Percentiles rank a stretch among this genome's conserved stretches.
phyloP scores from a whole-genome alignment of 53 echinoderm and acorn worm genomes.

The Patiria pectinifera region DNA sequence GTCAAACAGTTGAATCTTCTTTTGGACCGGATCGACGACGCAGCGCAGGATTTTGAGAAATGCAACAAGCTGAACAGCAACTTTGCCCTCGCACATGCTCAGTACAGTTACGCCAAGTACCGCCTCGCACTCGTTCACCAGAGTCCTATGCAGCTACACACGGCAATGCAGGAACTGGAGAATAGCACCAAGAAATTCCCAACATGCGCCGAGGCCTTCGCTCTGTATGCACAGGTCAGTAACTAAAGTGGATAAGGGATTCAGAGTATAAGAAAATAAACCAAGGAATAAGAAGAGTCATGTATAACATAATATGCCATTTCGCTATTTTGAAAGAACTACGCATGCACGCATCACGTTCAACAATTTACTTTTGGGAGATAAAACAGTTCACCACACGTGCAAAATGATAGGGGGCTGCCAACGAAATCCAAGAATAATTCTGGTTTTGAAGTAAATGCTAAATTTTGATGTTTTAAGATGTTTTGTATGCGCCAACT shows the following conservation, averaged over 20 bases:
- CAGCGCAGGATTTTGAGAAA: conserved; percentile 93
- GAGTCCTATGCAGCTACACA: conserved; percentile 96
- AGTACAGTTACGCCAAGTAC: conserved; percentile 95
- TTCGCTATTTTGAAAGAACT: too few relatives aligned
- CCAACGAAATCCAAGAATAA: too few relatives aligned
- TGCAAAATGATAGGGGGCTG: too few relatives aligned
- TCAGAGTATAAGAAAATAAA: too few relatives aligned
- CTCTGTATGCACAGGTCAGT: conserved; percentile 90
- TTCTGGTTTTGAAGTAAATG: too few relatives aligned
- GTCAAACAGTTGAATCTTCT: conserved; percentile 83
- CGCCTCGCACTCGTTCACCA: conserved; percentile 74
- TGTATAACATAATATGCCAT: too few relatives aligned
- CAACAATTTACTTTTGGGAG: too few relatives aligned
- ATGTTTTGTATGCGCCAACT: too few relatives aligned
- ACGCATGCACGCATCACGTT: too few relatives aligned
- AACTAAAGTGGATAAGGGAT: neutral
- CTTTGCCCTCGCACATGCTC: conserved; percentile 96
- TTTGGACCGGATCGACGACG: conserved; percentile 88
- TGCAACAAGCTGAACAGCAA: conserved; percentile 78
- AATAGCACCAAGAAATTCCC: conserved; percentile 84
- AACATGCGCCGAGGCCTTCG: conserved; percentile 90
- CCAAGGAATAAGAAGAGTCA: too few relatives aligned
- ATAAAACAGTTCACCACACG: too few relatives aligned
- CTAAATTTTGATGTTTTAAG: too few relatives aligned
- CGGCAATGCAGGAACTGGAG: conserved; percentile 83